These are phyloP conservation scores for Rousettus madagascariensis DNA, from an alignment of 2,797 vertebrate species.

Conservation along the genomic window DNA sequence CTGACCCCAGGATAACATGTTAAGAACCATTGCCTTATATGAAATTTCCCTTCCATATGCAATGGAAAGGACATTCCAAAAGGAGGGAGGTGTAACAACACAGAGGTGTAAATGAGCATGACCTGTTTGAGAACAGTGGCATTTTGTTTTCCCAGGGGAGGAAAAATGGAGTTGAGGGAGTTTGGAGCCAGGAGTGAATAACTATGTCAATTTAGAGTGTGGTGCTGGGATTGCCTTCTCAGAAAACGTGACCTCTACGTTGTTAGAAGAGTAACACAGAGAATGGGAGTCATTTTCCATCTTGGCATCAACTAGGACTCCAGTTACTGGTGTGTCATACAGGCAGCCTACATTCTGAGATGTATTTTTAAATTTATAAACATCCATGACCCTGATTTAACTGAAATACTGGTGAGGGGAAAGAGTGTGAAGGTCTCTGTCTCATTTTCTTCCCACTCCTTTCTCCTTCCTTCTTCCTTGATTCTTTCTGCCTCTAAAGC, in stretches of 20 bases:
- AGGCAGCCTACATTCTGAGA: background rate
- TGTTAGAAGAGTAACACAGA: background rate
- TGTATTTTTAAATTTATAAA: background rate
- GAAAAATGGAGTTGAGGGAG: background rate
- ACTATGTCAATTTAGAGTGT: background rate
- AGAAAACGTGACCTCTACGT: background rate
- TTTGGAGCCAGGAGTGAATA: background rate
- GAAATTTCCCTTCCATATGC: background rate
- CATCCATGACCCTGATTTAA: background rate
- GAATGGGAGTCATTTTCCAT: background rate
- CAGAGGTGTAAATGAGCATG: accelerated
- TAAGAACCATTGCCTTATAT: background rate
- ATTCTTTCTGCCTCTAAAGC: background rate
- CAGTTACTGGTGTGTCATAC: background rate
- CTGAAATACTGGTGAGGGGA: background rate
- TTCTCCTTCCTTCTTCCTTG: background rate
- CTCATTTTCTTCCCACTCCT: background rate
- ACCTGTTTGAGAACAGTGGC: background rate
- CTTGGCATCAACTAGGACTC: background rate
- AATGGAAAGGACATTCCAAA: background rate
- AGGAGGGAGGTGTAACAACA: background rate
- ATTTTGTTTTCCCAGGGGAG: background rate
- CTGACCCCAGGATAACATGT: background rate
- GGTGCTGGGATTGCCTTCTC: background rate
- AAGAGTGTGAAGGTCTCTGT: background rate